These are phyloP conservation scores for Rhagologus leucostigma DNA, from an alignment of 2,113 vertebrate genomes.

Conservation along the genomic window DNA sequence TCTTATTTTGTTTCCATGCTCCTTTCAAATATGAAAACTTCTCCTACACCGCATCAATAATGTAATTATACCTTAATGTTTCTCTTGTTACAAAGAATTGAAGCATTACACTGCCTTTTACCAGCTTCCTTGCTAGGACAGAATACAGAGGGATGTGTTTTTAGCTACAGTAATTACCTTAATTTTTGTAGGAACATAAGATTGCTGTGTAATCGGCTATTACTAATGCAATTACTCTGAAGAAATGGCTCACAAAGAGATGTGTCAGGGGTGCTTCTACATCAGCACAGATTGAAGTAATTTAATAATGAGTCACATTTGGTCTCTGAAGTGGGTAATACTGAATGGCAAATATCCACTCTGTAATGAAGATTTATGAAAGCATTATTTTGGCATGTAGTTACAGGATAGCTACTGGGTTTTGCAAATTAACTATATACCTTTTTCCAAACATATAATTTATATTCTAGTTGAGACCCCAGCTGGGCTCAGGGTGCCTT, in stretches of 20 bases:
- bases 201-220: conserved; percentile 60
- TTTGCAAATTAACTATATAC: not conserved
- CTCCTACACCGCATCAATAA: not conserved
- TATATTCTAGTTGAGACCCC: not conserved
- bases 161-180: conserved; percentile 64
- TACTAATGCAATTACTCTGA: conserved; percentile 68
- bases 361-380: conserved; percentile 26
- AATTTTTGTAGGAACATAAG: conserved; percentile 67
- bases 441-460: not conserved
- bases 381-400: conserved; percentile 15
- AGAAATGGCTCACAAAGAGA: conserved; percentile 56
- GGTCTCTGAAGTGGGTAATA: conserved; percentile 54
- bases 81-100: conserved; percentile 42
- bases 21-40: conserved; percentile 17
- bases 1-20: not conserved
- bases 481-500: not conserved
- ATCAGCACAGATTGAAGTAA: conserved; percentile 60
- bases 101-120: conserved; percentile 25
- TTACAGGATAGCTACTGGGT: not conserved
- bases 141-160: conserved; percentile 54
- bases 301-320: conserved; percentile 67
- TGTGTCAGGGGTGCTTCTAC: conserved; percentile 52
- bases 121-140: conserved; percentile 30
- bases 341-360: conserved; percentile 42
- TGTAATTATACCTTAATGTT: conserved; percentile 46